Percentiles rank a stretch among this genome's conserved stretches.
phyloP scores from a whole-genome alignment of 1,140 invertebrate species.

The Aphelinus atriplicis region DNA sequence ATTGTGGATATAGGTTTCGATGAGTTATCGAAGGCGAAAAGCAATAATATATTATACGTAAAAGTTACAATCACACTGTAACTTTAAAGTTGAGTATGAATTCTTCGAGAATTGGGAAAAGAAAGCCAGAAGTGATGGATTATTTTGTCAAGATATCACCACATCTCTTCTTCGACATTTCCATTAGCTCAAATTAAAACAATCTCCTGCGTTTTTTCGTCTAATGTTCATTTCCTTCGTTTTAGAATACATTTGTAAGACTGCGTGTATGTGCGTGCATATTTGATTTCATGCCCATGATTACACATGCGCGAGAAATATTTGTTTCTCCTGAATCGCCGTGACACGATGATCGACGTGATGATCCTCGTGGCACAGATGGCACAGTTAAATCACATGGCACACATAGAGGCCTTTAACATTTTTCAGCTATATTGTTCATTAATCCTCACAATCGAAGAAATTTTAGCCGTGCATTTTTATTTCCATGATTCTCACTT shows the following conservation, averaged over 20 bases:
- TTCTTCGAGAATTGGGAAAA: too few relatives aligned
- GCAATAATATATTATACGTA: not conserved
- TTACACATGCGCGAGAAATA: slow-evolving; percentile 26
- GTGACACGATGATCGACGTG: slow-evolving; percentile 12
- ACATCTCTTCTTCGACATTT: too few relatives aligned
- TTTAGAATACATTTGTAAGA: slow-evolving; percentile 14
- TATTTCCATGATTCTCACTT: not conserved
- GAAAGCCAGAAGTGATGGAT: too few relatives aligned
- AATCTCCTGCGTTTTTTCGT: too few relatives aligned
- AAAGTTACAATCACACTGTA: slow-evolving; percentile 5
- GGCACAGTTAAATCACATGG: slow-evolving; percentile 59
- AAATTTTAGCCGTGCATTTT: not conserved
- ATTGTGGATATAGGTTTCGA: too few relatives aligned
- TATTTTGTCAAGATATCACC: too few relatives aligned
- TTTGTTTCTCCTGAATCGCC: slow-evolving; percentile 26
- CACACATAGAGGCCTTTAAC: slow-evolving; percentile 25
- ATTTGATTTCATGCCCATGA: too few relatives aligned
- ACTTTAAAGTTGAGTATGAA: not conserved
- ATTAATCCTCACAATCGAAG: not conserved
- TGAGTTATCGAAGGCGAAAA: too few relatives aligned
- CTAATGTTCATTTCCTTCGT: not conserved
- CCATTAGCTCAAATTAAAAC: too few relatives aligned
- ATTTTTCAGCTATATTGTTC: not conserved
- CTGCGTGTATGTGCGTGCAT: slow-evolving; percentile 15
- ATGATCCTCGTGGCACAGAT: slow-evolving; percentile 49